These are phyloP conservation scores for Hemiprocne comata DNA, from an alignment of 2,113 vertebrate genomes.

Conservation along the genomic window DNA sequence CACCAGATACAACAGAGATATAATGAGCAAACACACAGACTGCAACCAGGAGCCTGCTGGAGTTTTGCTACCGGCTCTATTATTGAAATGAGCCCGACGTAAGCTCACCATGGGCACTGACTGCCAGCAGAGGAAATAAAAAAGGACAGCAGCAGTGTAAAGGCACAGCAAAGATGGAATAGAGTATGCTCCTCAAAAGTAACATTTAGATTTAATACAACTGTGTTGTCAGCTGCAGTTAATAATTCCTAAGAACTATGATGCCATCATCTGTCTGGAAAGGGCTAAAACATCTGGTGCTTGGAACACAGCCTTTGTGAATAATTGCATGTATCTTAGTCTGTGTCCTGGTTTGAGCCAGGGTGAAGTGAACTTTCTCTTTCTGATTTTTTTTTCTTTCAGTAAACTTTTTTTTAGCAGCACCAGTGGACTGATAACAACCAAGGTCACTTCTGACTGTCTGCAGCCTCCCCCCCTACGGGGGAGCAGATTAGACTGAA, in stretches of 20 bases:
- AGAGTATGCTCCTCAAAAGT: background rate
- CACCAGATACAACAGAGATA: background rate
- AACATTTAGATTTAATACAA: background rate
- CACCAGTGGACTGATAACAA: no score
- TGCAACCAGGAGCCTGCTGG: background rate
- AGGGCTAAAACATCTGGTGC: background rate
- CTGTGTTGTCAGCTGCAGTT: background rate
- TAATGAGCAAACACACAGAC: background rate
- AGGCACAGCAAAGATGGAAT: background rate
- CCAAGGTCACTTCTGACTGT: no score
- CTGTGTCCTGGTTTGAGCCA: no score
- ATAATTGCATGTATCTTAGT: background rate
- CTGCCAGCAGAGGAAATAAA: background rate
- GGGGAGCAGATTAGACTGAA: no score
- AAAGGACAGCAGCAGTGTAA: background rate
- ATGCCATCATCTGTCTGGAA: background rate
- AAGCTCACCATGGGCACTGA: background rate
- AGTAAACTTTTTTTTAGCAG: no score
- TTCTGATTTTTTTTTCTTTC: no score
- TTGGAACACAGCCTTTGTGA: background rate
- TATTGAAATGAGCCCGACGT: background rate
- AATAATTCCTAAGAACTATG: background rate
- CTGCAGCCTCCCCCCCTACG: no score
- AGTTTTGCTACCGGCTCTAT: background rate
- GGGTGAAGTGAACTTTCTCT: no score